phyloP scores from a whole-genome alignment of 2,888 invertebrate genomes.

The Sinotaia quadrata region DNA sequence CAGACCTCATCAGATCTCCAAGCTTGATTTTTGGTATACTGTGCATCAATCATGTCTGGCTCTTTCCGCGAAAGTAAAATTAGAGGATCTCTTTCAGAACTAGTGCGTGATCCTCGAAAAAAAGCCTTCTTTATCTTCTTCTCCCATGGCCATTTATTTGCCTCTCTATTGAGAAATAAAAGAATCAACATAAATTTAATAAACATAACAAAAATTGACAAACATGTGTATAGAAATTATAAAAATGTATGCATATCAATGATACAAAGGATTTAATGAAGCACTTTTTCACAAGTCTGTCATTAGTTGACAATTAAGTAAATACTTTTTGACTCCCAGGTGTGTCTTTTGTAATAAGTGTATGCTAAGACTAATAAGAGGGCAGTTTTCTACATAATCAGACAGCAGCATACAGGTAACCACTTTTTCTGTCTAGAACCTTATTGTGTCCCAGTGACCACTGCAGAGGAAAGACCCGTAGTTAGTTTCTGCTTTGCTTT shows the following conservation, averaged over 20 bases:
- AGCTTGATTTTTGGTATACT: conserved; percentile 98
- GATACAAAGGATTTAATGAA: background rate
- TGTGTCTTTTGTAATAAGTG: no score
- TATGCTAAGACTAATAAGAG: no score
- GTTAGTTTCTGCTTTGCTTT: no score
- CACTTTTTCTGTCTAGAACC: no score
- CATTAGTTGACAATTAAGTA: no score
- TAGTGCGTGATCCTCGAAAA: conserved; percentile 95
- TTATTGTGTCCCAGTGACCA: no score
- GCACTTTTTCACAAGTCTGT: no score
- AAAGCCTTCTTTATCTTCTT: conserved; percentile 80
- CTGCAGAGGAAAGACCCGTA: no score
- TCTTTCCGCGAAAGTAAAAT: conserved; percentile 78
- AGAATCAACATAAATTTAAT: no score
- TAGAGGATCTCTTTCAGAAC: conserved; percentile 89
- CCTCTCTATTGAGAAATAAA: conserved; percentile 74
- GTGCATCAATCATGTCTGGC: conserved; percentile 88
- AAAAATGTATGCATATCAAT: background rate
- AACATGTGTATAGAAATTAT: background rate
- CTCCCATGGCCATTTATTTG: conserved; percentile 82
- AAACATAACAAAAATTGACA: background rate
- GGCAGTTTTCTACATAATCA: no score
- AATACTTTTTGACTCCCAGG: no score
- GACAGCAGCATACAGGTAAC: no score
- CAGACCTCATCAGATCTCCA: conserved; percentile 90